Evolutionary conservation across 2,888 invertebrate species (phyloP), one percentile per base, ranked within the genome.

Genomic region (Omphaloscelis lunosa): DNA sequence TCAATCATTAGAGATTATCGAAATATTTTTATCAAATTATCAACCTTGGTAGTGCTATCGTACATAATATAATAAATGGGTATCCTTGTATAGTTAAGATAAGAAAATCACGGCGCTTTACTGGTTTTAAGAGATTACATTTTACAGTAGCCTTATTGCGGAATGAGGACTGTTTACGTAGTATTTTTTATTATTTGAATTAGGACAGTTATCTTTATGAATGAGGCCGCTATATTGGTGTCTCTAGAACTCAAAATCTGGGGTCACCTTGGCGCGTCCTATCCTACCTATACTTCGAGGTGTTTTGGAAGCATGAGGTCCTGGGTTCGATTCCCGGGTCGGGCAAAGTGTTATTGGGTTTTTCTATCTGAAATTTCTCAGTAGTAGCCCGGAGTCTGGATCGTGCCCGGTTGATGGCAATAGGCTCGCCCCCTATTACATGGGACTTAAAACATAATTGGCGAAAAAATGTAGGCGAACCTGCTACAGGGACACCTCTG

Each of bases 101-200:
- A 85, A 85, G 59, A 58, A 65, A 85, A 85, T 85, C 77, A 82
- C 82, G 34, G 45, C 8, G 20, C 34, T 69, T 27, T 1, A 45
- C 4, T 65, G 41, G 45, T 59, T 63, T 68, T 53, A 72, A 41
- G 53, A 77, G 70, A 83, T 83, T 39, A 67, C 1, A 51, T 62
- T 77, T 66, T 23, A 83, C 61, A 67, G 80, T 78, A 78, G 80
- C 56, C 41, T 67, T 41, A 51, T 71, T 77, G 29, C 56, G 39
- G 56, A 66, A 77, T 77, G 56, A 71, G 48, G 56, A 67, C 71
- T 71, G 78, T 78, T 83, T 83, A 51, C 70, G 58, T 45, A 58
- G 67, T 51, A 53, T 53, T 77, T 76, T 66, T 48, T 74, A 29
- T 70, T 69, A 77, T 80, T 80, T 80, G 41, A 61, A 70, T 83